Evolutionary conservation across 2,888 invertebrate species (phyloP).

Genomic region (Diarsia brunnea): DNA sequence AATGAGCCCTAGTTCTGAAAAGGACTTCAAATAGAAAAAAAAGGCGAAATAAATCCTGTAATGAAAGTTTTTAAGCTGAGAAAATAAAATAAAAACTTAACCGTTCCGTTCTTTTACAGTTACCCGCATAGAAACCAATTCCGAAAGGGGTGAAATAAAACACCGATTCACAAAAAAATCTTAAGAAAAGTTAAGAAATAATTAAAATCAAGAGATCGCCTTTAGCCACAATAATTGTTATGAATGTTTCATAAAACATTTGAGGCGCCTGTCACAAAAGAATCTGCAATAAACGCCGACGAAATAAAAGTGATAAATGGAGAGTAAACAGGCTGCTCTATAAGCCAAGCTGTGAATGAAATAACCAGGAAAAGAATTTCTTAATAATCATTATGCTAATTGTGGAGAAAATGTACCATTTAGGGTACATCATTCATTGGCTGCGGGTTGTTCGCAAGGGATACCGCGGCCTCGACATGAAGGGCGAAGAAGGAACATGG

Average conservation of each 20-base stretch:
- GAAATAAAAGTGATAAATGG: conserved; percentile 41
- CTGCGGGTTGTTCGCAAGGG: no score
- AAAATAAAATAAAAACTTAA: not conserved
- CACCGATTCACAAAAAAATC: not conserved
- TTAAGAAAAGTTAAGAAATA: not conserved
- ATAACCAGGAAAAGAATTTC: conserved; percentile 15
- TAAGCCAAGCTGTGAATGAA: conserved; percentile 22
- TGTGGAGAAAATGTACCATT: not conserved
- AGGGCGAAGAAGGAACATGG: no score
- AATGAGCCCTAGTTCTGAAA: no score
- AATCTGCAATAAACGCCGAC: conserved; percentile 38
- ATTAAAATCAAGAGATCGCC: conserved; percentile 9
- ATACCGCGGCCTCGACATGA: no score
- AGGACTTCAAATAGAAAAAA: not conserved
- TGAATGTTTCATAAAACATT: conserved; percentile 23
- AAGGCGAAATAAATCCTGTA: not conserved
- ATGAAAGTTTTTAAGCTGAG: not conserved
- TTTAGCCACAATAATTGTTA: conserved; percentile 1
- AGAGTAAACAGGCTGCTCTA: conserved; percentile 10
- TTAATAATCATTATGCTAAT: conserved; percentile 13
- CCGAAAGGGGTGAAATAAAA: conserved; percentile 20
- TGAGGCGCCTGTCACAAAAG: conserved; percentile 26
- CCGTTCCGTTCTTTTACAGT: no score
- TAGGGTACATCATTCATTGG: not conserved
- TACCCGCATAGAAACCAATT: no score